Percentiles rank a stretch among this genome's conserved stretches.
These are phyloP conservation scores for Plecturocebus donacophilus DNA, from an alignment of 2,113 vertebrate genomes.

Conservation along the genomic window DNA sequence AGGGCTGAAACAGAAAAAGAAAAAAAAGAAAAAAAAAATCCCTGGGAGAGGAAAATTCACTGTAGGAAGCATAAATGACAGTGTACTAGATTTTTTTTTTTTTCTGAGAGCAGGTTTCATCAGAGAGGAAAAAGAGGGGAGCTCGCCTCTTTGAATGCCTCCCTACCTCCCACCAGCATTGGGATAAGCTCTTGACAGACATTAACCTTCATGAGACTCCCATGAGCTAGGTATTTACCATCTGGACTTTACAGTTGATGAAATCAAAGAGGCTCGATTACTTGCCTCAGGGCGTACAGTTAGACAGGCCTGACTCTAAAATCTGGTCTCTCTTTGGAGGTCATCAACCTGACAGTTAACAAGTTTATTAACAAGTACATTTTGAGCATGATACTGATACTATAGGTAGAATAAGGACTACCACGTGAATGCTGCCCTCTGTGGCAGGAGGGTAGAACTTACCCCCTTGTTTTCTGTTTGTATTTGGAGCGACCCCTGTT, in stretches of 20 bases:
- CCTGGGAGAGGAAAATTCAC: not conserved
- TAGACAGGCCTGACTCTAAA: not conserved
- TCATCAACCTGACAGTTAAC: not conserved
- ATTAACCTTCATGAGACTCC: not conserved
- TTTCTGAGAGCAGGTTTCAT: not conserved
- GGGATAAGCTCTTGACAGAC: not conserved
- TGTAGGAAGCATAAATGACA: not conserved
- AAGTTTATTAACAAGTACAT: not conserved
- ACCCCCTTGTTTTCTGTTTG: not conserved
- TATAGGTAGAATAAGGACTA: not conserved
- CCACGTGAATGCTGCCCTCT: not conserved
- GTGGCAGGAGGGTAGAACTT: not conserved
- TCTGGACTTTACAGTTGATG: slow-evolving; percentile 12
- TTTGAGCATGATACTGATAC: not conserved
- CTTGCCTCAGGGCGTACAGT: slow-evolving; percentile 3
- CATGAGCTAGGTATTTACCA: slow-evolving; percentile 29
- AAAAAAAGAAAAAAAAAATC: not conserved
- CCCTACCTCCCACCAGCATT: not conserved
- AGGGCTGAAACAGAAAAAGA: not conserved
- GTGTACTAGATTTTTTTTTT: not conserved
- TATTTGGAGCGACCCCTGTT: not conserved
- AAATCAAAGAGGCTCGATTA: slow-evolving; percentile 52
- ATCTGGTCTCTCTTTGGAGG: not conserved
- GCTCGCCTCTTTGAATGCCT: not conserved
- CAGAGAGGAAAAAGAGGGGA: not conserved